Conservation (phyloP, 2,888 invertebrate species). For the Phortica magna region DNA sequence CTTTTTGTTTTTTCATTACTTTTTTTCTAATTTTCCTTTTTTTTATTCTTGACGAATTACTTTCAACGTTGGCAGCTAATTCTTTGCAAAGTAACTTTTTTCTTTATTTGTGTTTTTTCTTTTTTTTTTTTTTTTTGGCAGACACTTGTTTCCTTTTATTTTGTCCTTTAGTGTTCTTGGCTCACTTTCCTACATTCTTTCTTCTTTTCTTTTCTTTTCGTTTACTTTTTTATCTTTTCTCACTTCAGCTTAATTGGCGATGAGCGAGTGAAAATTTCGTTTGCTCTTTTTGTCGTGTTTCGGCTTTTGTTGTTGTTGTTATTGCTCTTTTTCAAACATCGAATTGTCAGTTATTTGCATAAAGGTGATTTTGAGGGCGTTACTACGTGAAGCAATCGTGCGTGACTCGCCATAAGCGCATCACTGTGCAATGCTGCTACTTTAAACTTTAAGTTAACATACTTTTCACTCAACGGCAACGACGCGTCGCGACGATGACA, state of each 20-base stretch:
- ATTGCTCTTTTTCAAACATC: background rate
- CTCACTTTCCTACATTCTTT: background rate
- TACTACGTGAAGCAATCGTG: background rate
- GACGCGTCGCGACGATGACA: background rate
- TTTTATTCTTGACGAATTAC: slow-evolving; percentile 25
- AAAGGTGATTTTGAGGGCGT: slow-evolving; percentile 16
- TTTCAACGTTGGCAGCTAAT: slow-evolving; percentile 14
- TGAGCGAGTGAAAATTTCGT: background rate
- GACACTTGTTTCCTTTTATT: background rate
- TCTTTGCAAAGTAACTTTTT: slow-evolving; percentile 28
- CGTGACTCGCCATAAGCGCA: background rate
- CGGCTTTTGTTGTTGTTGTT: background rate
- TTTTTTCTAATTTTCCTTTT: background rate
- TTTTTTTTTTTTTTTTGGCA: background rate
- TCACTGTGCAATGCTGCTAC: background rate
- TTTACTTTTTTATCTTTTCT: background rate
- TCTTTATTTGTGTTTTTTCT: background rate
- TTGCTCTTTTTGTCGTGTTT: background rate
- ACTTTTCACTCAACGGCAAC: background rate
- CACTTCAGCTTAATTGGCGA: background rate
- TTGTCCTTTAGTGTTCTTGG: background rate
- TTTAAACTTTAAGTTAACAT: background rate
- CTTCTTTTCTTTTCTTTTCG: background rate
- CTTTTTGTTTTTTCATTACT: background rate
- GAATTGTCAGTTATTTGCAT: background rate